phyloP scores from a whole-genome alignment of 2,113 vertebrate genomes.

The Aix galericulata region DNA sequence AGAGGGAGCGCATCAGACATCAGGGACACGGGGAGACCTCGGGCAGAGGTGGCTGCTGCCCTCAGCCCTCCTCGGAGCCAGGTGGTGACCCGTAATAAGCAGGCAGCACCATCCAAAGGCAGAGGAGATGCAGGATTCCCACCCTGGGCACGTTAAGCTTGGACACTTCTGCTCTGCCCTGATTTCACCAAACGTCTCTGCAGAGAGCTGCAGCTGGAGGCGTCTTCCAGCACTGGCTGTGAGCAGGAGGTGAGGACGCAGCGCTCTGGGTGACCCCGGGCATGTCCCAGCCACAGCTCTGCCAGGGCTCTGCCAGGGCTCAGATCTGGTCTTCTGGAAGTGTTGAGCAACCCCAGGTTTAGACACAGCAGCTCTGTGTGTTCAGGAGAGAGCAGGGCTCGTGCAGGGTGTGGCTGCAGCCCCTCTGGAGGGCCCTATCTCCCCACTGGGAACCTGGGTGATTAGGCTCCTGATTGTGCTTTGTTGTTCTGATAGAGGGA shows the following conservation, averaged over 20 bases:
- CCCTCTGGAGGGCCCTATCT: not conserved
- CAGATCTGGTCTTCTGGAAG: not conserved
- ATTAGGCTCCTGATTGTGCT: not conserved
- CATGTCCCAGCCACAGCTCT: not conserved
- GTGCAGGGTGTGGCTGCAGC: not conserved
- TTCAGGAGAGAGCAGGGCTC: not conserved
- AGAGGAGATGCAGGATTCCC: not conserved
- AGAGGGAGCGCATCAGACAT: not conserved
- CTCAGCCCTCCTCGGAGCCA: not conserved
- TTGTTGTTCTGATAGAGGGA: not conserved
- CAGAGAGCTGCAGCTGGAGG: not conserved
- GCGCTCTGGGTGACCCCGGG: not conserved
- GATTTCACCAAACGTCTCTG: not conserved
- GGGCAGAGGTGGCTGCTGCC: fast-evolving
- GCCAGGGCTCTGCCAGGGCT: not conserved
- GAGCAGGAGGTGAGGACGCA: not conserved
- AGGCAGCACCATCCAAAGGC: not conserved
- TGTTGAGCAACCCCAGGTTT: not conserved
- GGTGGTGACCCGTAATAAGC: not conserved
- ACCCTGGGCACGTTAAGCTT: not conserved
- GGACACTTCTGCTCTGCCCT: not conserved
- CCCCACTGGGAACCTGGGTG: not conserved
- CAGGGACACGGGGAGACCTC: not conserved
- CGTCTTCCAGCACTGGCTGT: not conserved
- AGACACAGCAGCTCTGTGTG: not conserved